Conservation (phyloP, 2,113 vertebrate species). For the Carettochelys insculpta region DNA sequence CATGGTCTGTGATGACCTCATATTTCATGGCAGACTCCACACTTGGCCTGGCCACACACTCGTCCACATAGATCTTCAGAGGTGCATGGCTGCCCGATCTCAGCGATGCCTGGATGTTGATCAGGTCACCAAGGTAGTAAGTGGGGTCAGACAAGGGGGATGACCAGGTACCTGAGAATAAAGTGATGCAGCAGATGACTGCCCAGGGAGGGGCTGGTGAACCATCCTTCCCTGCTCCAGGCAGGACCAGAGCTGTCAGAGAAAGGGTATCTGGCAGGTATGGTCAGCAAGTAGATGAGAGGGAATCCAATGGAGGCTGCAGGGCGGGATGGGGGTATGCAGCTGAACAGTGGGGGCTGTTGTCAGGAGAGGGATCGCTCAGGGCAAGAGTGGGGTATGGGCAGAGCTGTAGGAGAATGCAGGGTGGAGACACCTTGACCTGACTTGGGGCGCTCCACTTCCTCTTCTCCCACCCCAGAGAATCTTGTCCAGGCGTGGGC, state of each 20-base stretch:
- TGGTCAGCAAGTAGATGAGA: neutral
- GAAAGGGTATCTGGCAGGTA: neutral
- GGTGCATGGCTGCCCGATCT: rapidly evolving
- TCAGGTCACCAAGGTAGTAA: conserved; percentile 9
- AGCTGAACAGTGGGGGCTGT: too few species aligned
- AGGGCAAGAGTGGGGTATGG: too few species aligned
- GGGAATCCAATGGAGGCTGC: neutral
- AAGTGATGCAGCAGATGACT: neutral
- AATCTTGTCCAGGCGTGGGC: neutral
- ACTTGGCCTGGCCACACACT: neutral
- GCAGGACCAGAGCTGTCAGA: neutral
- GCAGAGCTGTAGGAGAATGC: neutral
- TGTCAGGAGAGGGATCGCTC: too few species aligned
- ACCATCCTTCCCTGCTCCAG: neutral
- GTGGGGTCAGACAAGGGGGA: neutral
- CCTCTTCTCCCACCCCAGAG: neutral
- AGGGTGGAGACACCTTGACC: neutral
- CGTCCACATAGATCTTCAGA: neutral
- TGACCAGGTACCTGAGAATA: neutral
- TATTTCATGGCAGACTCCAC: rapidly evolving
- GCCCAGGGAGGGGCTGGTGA: too few species aligned
- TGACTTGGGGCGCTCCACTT: neutral
- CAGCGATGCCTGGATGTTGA: conserved; percentile 13
- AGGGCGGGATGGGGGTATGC: neutral
- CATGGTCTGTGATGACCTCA: neutral